phyloP scores from a whole-genome alignment of 2,113 vertebrate species.

The Ptilonorhynchus violaceus region DNA sequence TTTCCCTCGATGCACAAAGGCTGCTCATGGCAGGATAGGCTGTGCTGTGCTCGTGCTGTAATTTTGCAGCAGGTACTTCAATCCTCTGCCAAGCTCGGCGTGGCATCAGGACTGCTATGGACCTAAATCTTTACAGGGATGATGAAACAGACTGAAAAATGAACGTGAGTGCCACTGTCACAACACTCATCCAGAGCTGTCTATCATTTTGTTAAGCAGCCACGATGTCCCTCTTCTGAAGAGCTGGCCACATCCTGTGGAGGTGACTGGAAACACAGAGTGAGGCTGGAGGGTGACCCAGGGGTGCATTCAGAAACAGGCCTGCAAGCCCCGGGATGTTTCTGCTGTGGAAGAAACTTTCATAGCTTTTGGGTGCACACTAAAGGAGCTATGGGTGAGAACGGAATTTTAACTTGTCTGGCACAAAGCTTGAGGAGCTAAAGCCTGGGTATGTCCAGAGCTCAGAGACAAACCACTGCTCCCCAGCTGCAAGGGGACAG shows the following conservation, averaged over 20 bases:
- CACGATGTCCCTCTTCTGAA: background rate
- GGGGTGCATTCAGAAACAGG: background rate
- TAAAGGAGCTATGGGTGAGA: background rate
- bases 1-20: background rate
- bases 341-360: background rate
- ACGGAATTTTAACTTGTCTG: background rate
- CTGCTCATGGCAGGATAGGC: background rate
- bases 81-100: background rate
- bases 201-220: background rate
- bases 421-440: background rate
- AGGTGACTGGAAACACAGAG: background rate
- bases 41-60: background rate
- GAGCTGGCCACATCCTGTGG: background rate
- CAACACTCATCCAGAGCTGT: background rate
- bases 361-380: background rate
- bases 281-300: background rate
- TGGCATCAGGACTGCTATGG: background rate
- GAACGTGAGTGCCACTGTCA: background rate
- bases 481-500: background rate
- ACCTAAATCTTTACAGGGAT: background rate
- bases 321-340: background rate
- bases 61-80: background rate
- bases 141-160: slow-evolving; percentile 12
- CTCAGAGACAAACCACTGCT: background rate
- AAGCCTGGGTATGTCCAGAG: background rate